These are phyloP conservation scores for Ciconia nigra DNA, from an alignment of 2,797 vertebrate genomes.

Conservation along the genomic window DNA sequence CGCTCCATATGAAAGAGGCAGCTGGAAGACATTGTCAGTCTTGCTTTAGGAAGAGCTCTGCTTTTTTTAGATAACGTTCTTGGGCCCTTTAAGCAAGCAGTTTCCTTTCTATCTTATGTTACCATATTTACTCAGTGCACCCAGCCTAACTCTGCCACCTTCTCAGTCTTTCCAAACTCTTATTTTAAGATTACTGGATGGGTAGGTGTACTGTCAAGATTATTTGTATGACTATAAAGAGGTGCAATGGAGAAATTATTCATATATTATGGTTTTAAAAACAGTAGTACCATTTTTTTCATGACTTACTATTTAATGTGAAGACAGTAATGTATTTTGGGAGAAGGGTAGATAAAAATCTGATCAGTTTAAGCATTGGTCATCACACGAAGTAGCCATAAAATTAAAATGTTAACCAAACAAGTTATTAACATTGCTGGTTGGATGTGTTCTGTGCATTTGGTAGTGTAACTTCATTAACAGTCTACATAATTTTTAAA, in stretches of 20 bases:
- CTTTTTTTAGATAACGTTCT: not conserved
- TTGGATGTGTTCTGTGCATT: not conserved
- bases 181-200: not conserved
- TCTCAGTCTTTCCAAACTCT: not conserved
- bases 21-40: not conserved
- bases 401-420: not conserved
- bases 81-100: not conserved
- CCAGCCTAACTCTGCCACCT: not conserved
- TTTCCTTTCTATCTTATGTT: not conserved
- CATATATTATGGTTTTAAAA: not conserved
- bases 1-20: not conserved
- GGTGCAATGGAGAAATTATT: not conserved
- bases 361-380: not conserved
- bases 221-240: not conserved
- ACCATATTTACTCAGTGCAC: not conserved
- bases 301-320: not conserved
- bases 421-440: not conserved
- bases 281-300: not conserved
- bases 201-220: not conserved
- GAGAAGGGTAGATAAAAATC: not conserved
- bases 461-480: constrained; percentile 1
- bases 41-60: not conserved
- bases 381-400: not conserved
- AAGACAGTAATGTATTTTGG: not conserved
- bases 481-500: not conserved